Evolutionary conservation across 2,113 vertebrate species (phyloP).

Genomic region (Pterophyllum scalare): DNA sequence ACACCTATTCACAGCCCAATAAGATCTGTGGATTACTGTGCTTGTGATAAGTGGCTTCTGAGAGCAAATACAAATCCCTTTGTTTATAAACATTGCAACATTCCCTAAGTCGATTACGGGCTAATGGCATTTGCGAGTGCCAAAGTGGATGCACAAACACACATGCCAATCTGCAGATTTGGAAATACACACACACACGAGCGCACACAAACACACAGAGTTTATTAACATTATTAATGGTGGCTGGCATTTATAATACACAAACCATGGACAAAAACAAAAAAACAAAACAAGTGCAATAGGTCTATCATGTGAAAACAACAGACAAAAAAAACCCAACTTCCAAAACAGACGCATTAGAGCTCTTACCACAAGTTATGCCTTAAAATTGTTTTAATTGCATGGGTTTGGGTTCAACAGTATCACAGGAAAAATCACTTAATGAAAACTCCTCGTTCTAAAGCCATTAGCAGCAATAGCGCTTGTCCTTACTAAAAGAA

Average conservation of each 20-base stretch:
- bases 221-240: slow-evolving; percentile 35
- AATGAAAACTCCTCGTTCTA: background rate
- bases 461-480: slow-evolving; percentile 6
- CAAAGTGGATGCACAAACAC: slow-evolving; percentile 9
- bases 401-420: slow-evolving; percentile 7
- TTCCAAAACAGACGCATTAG: background rate
- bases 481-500: background rate
- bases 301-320: slow-evolving; percentile 24
- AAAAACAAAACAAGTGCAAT: slow-evolving; percentile 19
- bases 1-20: slow-evolving; percentile 49
- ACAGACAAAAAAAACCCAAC: background rate
- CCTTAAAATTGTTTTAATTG: slow-evolving; percentile 44
- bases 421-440: background rate
- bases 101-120: slow-evolving; percentile 69
- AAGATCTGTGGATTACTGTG: slow-evolving; percentile 69
- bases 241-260: slow-evolving; percentile 25
- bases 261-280: slow-evolving; percentile 12
- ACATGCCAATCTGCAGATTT: slow-evolving; percentile 16
- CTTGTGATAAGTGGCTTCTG: slow-evolving; percentile 71
- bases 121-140: slow-evolving; percentile 63
- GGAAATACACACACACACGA: background rate
- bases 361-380: slow-evolving; percentile 7
- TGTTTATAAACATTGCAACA: slow-evolving; percentile 72
- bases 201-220: background rate
- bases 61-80: slow-evolving; percentile 71